Base-by-base conservation (phyloP, 2,797 vertebrate species). In the Borostomias antarcticus region DNA sequence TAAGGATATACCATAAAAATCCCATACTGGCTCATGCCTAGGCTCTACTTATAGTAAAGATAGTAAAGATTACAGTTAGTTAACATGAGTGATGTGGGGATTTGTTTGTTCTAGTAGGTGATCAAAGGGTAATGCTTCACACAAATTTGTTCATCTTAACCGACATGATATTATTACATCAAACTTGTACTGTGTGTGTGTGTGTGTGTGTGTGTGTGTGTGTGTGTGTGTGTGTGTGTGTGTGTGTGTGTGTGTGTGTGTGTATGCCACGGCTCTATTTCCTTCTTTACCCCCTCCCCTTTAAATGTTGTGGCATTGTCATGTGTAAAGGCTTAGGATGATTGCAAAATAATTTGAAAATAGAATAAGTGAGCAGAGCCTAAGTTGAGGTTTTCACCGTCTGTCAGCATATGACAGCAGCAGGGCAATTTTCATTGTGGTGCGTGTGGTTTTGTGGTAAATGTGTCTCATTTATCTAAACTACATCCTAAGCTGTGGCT, bases 301-400 rank as follows among this genome's bases (percentile, higher is more conserved):
- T 30, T 19, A 6, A 80, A 70, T 83, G 80, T 84, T 85, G 86
- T 74, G 83, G 85, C 76, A 80, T 83, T 87, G 85, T 89, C 86
- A 87, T 82, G 79, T 85, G 81, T 78, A 88, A 88, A 85, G 77
- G 76, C 76, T 89, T 85, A 85, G 74, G 77, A 82, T 88, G 88
- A 91, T 91, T 89, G 89, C 86, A 83, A 88, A 91, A 92, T 93
- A 85, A 91, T 91, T 86, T 88, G 82, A 91, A 91, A 91, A 91
- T 89, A 84, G 81, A 90, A 89, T 90, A 90, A 91, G 85, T 85
- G 76, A 48, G 70, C 74, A 61, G 80, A 80, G 83, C 77, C 77
- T 86, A 89, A 84, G 81, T 86, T 90, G 85, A 89, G 88, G 89
- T 89, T 90, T 89, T 82, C 72, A 81, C 77, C 70, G 64, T 90